Base-by-base conservation (phyloP, 2,888 invertebrate genomes). In the Thecophora atra region DNA sequence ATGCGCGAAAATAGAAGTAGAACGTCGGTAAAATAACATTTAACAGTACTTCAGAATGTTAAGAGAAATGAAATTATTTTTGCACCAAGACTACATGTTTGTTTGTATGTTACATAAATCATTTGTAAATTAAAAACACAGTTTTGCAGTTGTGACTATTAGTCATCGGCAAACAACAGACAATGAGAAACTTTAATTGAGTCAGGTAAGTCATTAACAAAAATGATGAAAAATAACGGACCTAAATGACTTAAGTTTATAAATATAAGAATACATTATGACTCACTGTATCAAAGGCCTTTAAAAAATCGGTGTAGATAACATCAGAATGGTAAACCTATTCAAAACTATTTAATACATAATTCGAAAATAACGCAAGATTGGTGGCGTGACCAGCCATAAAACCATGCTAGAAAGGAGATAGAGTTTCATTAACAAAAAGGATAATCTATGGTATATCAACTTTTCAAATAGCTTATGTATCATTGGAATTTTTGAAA, bases 401-500 rank as follows among this genome's bases (percentile, higher is more conserved):
- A 26, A 62, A 62, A 62, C 62, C 42, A 62, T 62, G 62, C n/a
- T 62, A 30, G 28, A 6, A 24, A 28, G 24, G 62, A 8, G 62
- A 37, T 24, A 62, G 26, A 62, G 42, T 26, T 13, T 8, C 30
- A 6, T 62, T 62, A 37, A 62, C 30, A n/a, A n/a, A 24, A 62
- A 62, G 0, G 24, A 28, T 37, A 37, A 24, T 24, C 24, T 19
- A 28, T n/a, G 28, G 11, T 62, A 24, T n/a, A 37, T 30, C 7
- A 54, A 21, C 54, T 54, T 54, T n/a, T 65, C 65, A 65, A 65
- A 65, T 13, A 65, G 28, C 19, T 65, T 65, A 17, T 24, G 21
- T 17, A 65, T 65, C 1, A 17, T 44, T 17, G 44, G 42, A 15
- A 65, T 44, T 28, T 65, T 65, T 17, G 24, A 65, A n/a, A 65